These are phyloP conservation scores for Tiliqua scincoides DNA, from an alignment of 2,113 vertebrate species.

Conservation along the genomic window DNA sequence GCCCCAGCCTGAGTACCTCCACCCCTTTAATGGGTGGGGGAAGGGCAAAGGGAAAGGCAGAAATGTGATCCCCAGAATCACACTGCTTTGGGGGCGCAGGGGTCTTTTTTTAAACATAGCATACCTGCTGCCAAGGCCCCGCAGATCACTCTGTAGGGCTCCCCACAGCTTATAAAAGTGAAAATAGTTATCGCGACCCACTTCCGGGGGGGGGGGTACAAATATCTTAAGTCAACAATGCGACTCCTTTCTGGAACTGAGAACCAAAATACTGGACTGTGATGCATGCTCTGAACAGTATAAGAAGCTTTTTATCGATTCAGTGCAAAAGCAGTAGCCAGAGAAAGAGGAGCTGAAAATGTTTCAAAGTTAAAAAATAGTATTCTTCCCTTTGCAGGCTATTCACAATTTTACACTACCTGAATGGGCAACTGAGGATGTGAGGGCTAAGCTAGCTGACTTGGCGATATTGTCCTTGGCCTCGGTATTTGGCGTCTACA, in stretches of 20 bases:
- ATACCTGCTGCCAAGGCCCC: no score
- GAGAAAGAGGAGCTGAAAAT: neutral
- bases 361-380: conserved; percentile 8
- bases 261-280: neutral
- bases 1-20: no score
- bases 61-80: no score
- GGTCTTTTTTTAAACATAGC: no score
- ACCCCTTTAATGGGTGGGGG: no score
- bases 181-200: no score
- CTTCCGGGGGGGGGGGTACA: neutral
- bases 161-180: no score
- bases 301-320: neutral
- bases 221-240: no score
- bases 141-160: no score
- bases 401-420: conserved; percentile 84
- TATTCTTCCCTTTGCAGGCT: conserved; percentile 64
- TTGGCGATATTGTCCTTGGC: conserved; percentile 78
- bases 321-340: no score
- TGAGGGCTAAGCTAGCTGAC: conserved; percentile 76
- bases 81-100: no score
- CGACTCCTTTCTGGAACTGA: neutral
- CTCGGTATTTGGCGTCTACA: conserved; percentile 76
- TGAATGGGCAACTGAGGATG: conserved; percentile 79
- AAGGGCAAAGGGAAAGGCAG: no score
- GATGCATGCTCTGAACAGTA: neutral